Conservation (phyloP, 2,113 vertebrate species). For the Anarrhichthys ocellatus region DNA sequence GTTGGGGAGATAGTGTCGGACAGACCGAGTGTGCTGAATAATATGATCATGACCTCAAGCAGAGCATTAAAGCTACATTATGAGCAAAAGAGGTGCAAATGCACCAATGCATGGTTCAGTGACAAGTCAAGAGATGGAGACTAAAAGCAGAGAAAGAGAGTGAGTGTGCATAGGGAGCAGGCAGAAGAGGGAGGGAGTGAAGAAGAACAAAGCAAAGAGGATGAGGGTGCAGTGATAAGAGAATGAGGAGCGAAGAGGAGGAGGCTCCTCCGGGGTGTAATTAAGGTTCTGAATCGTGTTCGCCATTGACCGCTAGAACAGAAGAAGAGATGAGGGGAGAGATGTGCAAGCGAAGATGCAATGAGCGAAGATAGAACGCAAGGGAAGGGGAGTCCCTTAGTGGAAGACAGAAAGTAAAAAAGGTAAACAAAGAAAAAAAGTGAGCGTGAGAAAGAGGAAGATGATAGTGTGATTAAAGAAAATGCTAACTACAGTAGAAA, state of each 20-base stretch:
- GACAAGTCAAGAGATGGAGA: conserved; percentile 8
- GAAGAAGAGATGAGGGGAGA: conserved; percentile 41
- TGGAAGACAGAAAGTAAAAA: neutral
- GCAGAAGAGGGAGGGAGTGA: neutral
- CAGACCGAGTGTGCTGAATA: neutral
- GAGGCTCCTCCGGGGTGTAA: conserved; percentile 71
- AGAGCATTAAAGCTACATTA: neutral
- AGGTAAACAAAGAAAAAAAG: conserved; percentile 8
- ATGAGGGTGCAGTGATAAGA: conserved; percentile 33
- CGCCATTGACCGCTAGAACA: conserved; percentile 52
- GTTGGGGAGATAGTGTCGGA: neutral
- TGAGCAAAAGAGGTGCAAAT: neutral
- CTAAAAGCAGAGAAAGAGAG: conserved; percentile 7
- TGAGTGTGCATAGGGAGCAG: conserved; percentile 1
- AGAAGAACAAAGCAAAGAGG: conserved; percentile 51
- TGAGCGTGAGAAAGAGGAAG: neutral
- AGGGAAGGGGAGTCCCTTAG: neutral
- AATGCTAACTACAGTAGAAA: neutral
- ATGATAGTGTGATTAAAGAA: neutral
- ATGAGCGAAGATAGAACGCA: neutral
- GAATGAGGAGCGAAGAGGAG: conserved; percentile 30
- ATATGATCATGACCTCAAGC: neutral
- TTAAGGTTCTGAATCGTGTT: conserved; percentile 66
- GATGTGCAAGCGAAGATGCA: conserved; percentile 27
- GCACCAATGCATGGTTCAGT: neutral